Percentiles rank a stretch among this genome's conserved stretches.
Conservation (phyloP, 2,888 invertebrate genomes). For the Melanostoma mellinum region DNA sequence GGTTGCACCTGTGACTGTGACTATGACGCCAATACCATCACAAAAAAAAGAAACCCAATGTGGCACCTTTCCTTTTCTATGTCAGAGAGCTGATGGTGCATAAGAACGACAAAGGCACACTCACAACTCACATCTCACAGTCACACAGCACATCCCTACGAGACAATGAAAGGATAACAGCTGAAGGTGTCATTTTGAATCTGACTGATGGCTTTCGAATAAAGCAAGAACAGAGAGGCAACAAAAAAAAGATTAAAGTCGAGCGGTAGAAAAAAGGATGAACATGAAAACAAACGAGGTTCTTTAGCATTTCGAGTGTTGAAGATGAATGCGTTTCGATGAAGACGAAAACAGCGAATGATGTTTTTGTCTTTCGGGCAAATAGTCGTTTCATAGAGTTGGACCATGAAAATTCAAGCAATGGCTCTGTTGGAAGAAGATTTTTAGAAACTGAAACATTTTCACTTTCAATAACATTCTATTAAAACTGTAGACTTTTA, state of each 20-base stretch:
- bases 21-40: constrained; percentile 35
- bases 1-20: constrained; percentile 62
- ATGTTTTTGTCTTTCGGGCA: constrained; percentile 20
- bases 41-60: constrained; percentile 17
- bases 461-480: no score
- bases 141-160: background rate
- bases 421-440: no score
- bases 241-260: background rate
- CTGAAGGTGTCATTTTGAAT: constrained; percentile 50
- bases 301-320: constrained; percentile 17
- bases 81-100: constrained; percentile 44
- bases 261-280: background rate
- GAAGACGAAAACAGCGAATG: constrained; percentile 8
- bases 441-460: no score
- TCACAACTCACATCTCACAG: background rate
- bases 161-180: constrained; percentile 41
- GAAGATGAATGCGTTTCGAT: constrained; percentile 17
- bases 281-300: constrained; percentile 3
- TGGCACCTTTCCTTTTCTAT: constrained; percentile 22
- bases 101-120: constrained; percentile 24
- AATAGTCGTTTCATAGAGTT: constrained; percentile 20
- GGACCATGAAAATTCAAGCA: no score
- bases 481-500: no score
- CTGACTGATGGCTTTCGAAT: constrained; percentile 59
- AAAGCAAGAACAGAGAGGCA: background rate